phyloP scores from a whole-genome alignment of 1,140 invertebrate genomes.

The Probaryconus sp. region DNA sequence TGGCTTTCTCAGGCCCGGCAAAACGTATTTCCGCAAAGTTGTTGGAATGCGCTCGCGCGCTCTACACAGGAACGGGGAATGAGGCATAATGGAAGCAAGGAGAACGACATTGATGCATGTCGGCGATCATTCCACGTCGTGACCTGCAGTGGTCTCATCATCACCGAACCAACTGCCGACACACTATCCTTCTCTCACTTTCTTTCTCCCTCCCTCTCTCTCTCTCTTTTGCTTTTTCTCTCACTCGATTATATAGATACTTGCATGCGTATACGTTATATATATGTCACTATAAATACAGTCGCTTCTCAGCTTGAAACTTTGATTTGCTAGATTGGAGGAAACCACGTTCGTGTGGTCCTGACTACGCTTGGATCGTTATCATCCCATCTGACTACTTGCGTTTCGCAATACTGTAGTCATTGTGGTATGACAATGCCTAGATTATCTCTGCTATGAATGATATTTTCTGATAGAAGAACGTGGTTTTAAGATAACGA shows the following conservation, averaged over 20 bases:
- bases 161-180: conserved; percentile 57
- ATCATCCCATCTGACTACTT: conserved; percentile 7
- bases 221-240: conserved; percentile 44
- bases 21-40: conserved; percentile 31
- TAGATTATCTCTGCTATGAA: conserved; percentile 14
- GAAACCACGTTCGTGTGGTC: conserved; percentile 25
- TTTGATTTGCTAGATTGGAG: conserved; percentile 51
- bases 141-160: conserved; percentile 57
- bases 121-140: conserved; percentile 64
- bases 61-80: conserved; percentile 35
- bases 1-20: neutral
- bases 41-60: conserved; percentile 10
- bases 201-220: too few species aligned
- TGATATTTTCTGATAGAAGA: neutral
- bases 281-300: conserved; percentile 64
- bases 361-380: conserved; percentile 25
- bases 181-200: conserved; percentile 45
- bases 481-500: conserved; percentile 12
- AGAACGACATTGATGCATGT: conserved; percentile 62
- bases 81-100: conserved; percentile 39
- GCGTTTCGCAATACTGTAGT: neutral
- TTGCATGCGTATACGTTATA: conserved; percentile 53
- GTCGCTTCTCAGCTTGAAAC: conserved; percentile 37
- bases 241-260: conserved; percentile 50
- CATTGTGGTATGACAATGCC: neutral